These are phyloP conservation scores for Lepus timidus DNA, from an alignment of 2,113 vertebrate species.

Conservation along the genomic window DNA sequence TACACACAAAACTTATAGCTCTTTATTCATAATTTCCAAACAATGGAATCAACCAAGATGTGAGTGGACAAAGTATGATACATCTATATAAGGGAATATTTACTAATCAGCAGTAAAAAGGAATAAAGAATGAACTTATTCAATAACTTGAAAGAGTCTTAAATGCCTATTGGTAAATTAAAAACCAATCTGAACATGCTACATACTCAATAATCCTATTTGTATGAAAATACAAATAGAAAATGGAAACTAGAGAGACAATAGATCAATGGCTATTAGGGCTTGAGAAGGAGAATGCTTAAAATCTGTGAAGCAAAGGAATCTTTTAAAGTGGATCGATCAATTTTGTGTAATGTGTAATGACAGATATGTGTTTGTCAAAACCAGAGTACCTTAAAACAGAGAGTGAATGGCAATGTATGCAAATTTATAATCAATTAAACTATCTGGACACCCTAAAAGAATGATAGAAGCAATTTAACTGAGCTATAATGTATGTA, in stretches of 20 bases:
- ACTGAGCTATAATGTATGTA: background rate
- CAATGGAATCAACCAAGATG: background rate
- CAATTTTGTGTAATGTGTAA: background rate
- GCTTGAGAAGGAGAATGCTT: background rate
- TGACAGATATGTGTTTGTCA: background rate
- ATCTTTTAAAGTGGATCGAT: background rate
- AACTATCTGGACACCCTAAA: background rate
- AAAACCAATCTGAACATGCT: background rate
- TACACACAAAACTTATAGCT: background rate
- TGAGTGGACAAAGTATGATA: background rate
- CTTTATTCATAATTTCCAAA: background rate
- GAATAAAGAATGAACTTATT: background rate
- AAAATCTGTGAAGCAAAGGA: background rate
- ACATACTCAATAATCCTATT: background rate
- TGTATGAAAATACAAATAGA: background rate
- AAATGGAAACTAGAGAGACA: background rate
- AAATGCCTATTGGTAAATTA: background rate
- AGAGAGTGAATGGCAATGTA: background rate
- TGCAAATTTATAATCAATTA: background rate
- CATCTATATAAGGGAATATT: background rate
- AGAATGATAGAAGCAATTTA: background rate
- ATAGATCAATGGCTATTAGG: background rate
- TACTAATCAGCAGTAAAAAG: background rate
- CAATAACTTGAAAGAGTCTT: background rate
- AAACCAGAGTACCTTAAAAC: background rate